Evolutionary conservation across 1,140 invertebrate genomes (phyloP), one percentile per base, ranked within the genome.

Genomic region (Holcopasites calliopsidis): DNA sequence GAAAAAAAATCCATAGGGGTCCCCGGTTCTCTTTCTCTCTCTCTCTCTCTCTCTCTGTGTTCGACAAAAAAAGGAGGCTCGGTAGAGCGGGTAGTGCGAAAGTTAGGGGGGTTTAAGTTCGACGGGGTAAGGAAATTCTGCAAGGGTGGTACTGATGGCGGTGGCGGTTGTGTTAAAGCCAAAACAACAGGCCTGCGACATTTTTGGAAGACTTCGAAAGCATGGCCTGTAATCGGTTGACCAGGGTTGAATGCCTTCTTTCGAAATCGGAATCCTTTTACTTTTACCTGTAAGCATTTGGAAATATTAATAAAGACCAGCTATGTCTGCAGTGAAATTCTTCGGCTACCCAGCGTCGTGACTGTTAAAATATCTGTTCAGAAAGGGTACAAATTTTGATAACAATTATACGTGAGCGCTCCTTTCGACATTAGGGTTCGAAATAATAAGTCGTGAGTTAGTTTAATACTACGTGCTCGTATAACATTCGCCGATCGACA

Each of bases 1-100:
- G 79, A 89, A 90, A 90, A 88, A 89, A 90, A 90, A 90, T 90
- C 89, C 85, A 90, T 90, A 90, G 89, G 89, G 87, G 86, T 88
- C 74, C 79, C 77, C 73, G 52, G 44, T 3, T 13, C 54, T 64
- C 28, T 74, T 76, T 68, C 23, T 65, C 35, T 78, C 75, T 23
- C 72, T 80, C 64, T 0, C 0, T 2, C 35, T 31, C 55, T 38
- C 33, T 61, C 33, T 66, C 28, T 71, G 52, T 42, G 80, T 68
- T 2, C 18, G 72, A 57, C 60, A 49, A 65, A 54, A 40, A 26
- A 33, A 61, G 16, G 65, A 62, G 77, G 62, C 68, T 77, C 42
- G 62, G 42, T 35, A 57, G 55, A 69, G 62, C 64, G 65, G 68
- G 71, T 80, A 64, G 77, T 80, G 80, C 69, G 82, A 79, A 82